Base-by-base conservation (phyloP, 1,140 invertebrate species). In the Papilio glaucus region DNA sequence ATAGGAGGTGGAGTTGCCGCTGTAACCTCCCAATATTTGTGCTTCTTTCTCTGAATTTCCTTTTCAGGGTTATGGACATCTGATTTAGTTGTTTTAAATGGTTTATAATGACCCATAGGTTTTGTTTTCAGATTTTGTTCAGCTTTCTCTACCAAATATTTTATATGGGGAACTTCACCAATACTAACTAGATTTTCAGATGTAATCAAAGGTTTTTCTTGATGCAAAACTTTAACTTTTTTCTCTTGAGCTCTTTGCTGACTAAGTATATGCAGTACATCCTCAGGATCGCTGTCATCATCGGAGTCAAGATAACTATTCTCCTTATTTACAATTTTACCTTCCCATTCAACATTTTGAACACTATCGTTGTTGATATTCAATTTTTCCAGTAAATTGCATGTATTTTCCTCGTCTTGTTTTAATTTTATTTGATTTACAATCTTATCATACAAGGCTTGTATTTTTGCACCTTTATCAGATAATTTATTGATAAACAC, bases 391-490 rank as follows among this genome's bases (percentile, higher is more conserved):
- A 97, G 83, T 33, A 96, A 85, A 62, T 89, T 83, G 60, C 95
- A 94, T 26, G 95, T 90, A 75, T 94, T 83, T 15, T 96, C 94
- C 26, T 96, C 84, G 78, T 95, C 92, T 80, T 95, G 85, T 53
- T 94, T 94, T 29, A 85, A 79, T 42, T 94, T 81, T 15, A 96
- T 81, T 88, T 95, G 95, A 18, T 84, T 82, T 6, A 93, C 62
- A 72, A 96, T 82, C 78, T 94, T 95, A 5, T 94, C 87, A 60
- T 94, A 87, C 26, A 95, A 94, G 18, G 86, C 81, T 74, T 91
- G 87, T 41, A 97, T 95, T 85, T 95, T 96, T 62, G 94, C 92
- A 8, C 96, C 96, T 87, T 96, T 96, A 75, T 97, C 96, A 0
- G 95, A 93, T 72, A 97, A 84, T 78, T 94, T 95, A 5, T 81